phyloP scores from a whole-genome alignment of 2,113 vertebrate species.

The Xiphophorus maculatus region DNA sequence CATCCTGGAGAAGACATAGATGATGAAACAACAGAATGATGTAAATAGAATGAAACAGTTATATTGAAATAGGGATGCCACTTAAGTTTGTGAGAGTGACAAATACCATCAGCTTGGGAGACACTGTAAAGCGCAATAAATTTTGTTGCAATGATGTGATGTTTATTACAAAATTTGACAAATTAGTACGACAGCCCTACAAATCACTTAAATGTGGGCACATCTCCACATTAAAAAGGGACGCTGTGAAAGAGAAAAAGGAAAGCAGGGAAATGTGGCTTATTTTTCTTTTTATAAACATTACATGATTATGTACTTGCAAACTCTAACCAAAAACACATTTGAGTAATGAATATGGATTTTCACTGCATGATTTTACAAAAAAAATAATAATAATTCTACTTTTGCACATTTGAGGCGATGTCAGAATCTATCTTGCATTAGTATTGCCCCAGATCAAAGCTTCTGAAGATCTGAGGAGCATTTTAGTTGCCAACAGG shows the following conservation, averaged over 20 bases:
- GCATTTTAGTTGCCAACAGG: neutral
- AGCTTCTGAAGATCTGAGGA: neutral
- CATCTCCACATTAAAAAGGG: neutral
- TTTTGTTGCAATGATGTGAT: neutral
- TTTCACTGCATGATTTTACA: neutral
- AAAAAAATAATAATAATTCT: neutral
- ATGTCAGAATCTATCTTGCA: neutral
- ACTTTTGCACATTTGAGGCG: neutral
- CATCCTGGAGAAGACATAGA: slow-evolving; percentile 37
- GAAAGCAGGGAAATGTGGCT: neutral
- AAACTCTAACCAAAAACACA: neutral
- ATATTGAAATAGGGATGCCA: slow-evolving; percentile 21
- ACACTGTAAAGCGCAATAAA: slow-evolving; percentile 10
- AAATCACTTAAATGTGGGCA: neutral
- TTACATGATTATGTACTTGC: neutral
- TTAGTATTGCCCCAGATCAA: neutral
- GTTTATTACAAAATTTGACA: neutral
- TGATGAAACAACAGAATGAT: slow-evolving; percentile 59
- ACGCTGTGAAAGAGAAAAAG: slow-evolving; percentile 5
- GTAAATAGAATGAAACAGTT: slow-evolving; percentile 61
- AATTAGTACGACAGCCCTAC: neutral
- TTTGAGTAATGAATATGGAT: neutral
- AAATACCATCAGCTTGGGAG: slow-evolving; percentile 6
- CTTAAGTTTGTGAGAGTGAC: neutral
- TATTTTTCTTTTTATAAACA: neutral